Evolutionary conservation across 1,140 invertebrate species (phyloP).

Genomic region (Sitodiplosis mosellana): DNA sequence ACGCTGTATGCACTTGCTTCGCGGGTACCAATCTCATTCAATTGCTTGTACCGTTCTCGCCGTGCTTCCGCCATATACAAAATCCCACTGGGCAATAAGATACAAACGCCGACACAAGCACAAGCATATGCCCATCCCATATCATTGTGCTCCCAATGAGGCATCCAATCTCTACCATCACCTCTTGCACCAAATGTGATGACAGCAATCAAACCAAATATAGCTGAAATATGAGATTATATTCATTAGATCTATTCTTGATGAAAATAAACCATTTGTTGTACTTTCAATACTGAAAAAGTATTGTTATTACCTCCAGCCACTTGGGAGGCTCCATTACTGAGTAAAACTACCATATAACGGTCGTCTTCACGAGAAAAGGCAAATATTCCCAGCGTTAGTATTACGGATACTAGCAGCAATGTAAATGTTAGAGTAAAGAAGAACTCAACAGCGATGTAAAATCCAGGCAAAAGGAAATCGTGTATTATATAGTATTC

Average conservation of each 20-base stretch:
- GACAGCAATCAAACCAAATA: slow-evolving; percentile 47
- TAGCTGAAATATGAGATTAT: slow-evolving; percentile 29
- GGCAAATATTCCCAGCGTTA: slow-evolving; percentile 51
- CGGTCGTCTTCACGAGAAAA: slow-evolving; percentile 61
- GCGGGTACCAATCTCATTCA: slow-evolving; percentile 42
- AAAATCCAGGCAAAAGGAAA: slow-evolving; percentile 68
- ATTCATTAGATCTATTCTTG: not conserved
- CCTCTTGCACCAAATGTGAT: slow-evolving; percentile 68
- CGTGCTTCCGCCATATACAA: slow-evolving; percentile 67
- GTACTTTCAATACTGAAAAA: not conserved
- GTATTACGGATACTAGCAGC: slow-evolving; percentile 47
- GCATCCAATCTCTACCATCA: slow-evolving; percentile 89
- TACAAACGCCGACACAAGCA: slow-evolving; percentile 55
- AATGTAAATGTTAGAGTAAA: slow-evolving; percentile 71
- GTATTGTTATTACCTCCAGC: slow-evolving; percentile 28
- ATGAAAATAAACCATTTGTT: not conserved
- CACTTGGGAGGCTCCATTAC: slow-evolving; percentile 50
- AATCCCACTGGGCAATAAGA: slow-evolving; percentile 51
- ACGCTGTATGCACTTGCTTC: slow-evolving; percentile 38
- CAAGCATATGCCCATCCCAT: slow-evolving; percentile 89
- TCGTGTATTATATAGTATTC: slow-evolving; percentile 82
- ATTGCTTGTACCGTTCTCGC: slow-evolving; percentile 45
- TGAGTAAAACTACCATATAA: slow-evolving; percentile 50
- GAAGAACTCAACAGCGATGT: slow-evolving; percentile 82
- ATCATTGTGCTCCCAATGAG: slow-evolving; percentile 87